Evolutionary conservation across 2,113 vertebrate genomes (phyloP).

Genomic region (rat (Rattus norvegicus)): DNA sequence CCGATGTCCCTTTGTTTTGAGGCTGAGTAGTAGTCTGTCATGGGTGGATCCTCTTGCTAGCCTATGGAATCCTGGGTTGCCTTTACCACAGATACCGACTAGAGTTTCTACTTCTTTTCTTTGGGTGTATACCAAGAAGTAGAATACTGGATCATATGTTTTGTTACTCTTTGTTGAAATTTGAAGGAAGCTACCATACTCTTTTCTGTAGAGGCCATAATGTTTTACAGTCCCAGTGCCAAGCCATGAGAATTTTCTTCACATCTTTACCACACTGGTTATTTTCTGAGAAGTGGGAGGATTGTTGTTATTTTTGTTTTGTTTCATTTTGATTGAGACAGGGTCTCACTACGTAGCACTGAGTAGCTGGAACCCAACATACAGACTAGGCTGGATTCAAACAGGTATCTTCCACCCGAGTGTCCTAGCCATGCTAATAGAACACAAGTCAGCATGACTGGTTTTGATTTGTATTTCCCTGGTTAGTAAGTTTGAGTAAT

Average conservation of each 20-base stretch:
- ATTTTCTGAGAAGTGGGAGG: not conserved
- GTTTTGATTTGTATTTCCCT: slow-evolving; percentile 29
- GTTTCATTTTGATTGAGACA: not conserved
- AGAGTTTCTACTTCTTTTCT: not conserved
- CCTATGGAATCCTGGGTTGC: not conserved
- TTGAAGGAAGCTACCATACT: not conserved
- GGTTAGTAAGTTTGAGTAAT: not conserved
- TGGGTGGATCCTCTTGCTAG: not conserved
- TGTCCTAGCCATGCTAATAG: not conserved
- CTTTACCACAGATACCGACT: not conserved
- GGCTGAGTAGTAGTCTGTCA: not conserved
- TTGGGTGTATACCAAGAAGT: not conserved
- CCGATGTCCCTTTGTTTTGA: not conserved
- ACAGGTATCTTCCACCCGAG: not conserved
- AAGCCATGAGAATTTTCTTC: slow-evolving; percentile 6
- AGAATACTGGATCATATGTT: not conserved
- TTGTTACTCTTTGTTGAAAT: not conserved
- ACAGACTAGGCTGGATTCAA: not conserved
- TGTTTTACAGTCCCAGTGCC: not conserved
- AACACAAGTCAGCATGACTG: not conserved
- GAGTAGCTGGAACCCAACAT: not conserved
- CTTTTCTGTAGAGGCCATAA: not conserved
- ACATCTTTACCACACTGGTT: not conserved
- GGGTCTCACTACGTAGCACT: not conserved
- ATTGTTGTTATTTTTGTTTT: not conserved